Conservation (phyloP, 2,888 invertebrate species). For the Tortrix viridana region DNA sequence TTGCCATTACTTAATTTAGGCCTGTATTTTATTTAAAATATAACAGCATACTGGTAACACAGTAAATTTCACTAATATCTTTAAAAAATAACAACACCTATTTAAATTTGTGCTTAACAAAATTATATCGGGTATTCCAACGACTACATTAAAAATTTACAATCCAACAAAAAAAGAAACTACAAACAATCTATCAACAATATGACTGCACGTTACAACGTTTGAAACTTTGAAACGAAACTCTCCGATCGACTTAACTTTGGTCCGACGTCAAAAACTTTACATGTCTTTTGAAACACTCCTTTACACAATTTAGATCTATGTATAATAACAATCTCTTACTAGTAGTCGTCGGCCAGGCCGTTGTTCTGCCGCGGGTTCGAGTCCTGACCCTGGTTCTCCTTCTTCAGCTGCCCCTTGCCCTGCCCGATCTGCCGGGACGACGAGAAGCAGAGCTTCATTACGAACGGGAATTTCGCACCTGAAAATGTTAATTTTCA, state of each 20-base stretch:
- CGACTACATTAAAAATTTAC: slow-evolving; percentile 34
- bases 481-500: slow-evolving; percentile 84
- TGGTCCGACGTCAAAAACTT: slow-evolving; percentile 73
- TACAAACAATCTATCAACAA: slow-evolving; percentile 36
- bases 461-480: slow-evolving; percentile 98
- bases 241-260: slow-evolving; percentile 62
- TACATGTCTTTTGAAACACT: slow-evolving; percentile 66
- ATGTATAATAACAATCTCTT: slow-evolving; percentile 51
- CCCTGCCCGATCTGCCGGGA: slow-evolving; percentile 80
- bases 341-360: slow-evolving; percentile 75
- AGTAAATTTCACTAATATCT: slow-evolving; percentile 25
- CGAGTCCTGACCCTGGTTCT: slow-evolving; percentile 57
- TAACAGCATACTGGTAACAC: slow-evolving; percentile 22
- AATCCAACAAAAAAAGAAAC: slow-evolving; percentile 34
- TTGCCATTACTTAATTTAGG: slow-evolving; percentile 38
- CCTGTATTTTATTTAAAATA: slow-evolving; percentile 38
- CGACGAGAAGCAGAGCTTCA: slow-evolving; percentile 99
- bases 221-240: slow-evolving; percentile 41
- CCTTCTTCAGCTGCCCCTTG: slow-evolving; percentile 65
- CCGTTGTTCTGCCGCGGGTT: slow-evolving; percentile 69
- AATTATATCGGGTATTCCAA: slow-evolving; percentile 22
- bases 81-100: slow-evolving; percentile 30
- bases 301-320: slow-evolving; percentile 33
- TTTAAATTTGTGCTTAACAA: slow-evolving; percentile 32
- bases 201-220: slow-evolving; percentile 23